These are phyloP conservation scores for Lacerta agilis DNA, from an alignment of 2,797 vertebrate genomes.

Conservation along the genomic window DNA sequence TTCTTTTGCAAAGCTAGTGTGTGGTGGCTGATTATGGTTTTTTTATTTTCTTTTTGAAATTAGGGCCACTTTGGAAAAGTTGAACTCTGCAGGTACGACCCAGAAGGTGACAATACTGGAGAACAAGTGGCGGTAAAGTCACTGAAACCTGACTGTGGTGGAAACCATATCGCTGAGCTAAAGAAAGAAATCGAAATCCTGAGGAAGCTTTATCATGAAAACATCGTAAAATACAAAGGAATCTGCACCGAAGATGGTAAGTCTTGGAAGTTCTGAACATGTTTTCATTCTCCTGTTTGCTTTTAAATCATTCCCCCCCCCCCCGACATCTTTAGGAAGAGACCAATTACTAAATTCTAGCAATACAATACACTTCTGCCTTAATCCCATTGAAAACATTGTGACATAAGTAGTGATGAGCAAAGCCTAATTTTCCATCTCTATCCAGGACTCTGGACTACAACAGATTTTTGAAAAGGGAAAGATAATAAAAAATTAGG, in stretches of 20 bases:
- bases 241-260: constrained; percentile 96
- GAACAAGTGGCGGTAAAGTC: constrained; percentile 97
- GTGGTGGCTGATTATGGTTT: fast-evolving
- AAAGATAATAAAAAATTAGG: not conserved
- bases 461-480: too few relatives aligned
- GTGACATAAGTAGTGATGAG: not conserved
- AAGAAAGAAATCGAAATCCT: constrained; percentile 94
- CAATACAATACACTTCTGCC: not conserved
- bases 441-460: not conserved
- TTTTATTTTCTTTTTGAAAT: not conserved
- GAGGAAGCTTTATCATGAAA: constrained; percentile 94
- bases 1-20: not conserved
- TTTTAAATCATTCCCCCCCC: not conserved
- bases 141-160: constrained; percentile 90
- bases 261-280: not conserved
- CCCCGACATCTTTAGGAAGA: not conserved
- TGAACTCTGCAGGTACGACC: constrained; percentile 95
- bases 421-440: not conserved
- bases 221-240: constrained; percentile 98
- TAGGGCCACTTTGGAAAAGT: constrained; percentile 98
- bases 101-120: constrained; percentile 92
- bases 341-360: not conserved
- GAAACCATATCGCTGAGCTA: constrained; percentile 92
- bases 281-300: not conserved
- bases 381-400: not conserved